Base-by-base conservation (phyloP, 2,113 vertebrate species). In the Brachyhypopomus occidentalis region DNA sequence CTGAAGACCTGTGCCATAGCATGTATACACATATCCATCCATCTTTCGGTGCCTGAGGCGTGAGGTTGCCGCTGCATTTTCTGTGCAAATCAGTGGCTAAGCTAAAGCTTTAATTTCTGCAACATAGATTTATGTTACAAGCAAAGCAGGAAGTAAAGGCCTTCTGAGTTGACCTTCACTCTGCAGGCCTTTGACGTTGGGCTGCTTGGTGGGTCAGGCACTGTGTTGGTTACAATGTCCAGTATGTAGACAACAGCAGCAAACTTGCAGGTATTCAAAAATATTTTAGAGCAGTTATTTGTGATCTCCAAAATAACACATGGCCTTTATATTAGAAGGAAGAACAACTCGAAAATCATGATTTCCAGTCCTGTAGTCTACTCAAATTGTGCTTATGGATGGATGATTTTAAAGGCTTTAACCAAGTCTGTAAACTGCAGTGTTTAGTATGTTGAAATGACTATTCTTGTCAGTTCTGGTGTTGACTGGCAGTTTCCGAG, bases 221-320 rank as follows among this genome's bases (percentile, higher is more conserved):
- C 22, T 0, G 23, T 34, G 52, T 59, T 79, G 38, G 48, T 70
- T n/a, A 27, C 48, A 45, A 72, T 22, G 30, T 30, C 1, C 30
- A 30, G 45, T 27, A 45, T 62, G 27, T 45, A 4, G 22, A 25
- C 56, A 1, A 30, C 9, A 25, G 77, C n/a, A 27, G 38, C 75
- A 11, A 17, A 52, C 36, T 0, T 19, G 45, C 52, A 60, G 77
- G 30, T 70, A 38, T 70, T 58, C 56, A n/a, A 8, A 55, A 12
- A 14, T 0, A 8, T 34, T 70, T 34, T 71, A n/a, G 64, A 38
- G 52, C 34, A 23, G 3, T 11, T 1, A 20, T 23, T 17, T 8
- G 76, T 69, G 34, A 58, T 78, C 76, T 78, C 41, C 41, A 56
- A 76, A 71, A 59, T 27, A 67, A 52, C 34, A 48, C 59, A 84